Conservation (phyloP, 2,797 vertebrate species). For the Mormyrus proboscirostris region DNA sequence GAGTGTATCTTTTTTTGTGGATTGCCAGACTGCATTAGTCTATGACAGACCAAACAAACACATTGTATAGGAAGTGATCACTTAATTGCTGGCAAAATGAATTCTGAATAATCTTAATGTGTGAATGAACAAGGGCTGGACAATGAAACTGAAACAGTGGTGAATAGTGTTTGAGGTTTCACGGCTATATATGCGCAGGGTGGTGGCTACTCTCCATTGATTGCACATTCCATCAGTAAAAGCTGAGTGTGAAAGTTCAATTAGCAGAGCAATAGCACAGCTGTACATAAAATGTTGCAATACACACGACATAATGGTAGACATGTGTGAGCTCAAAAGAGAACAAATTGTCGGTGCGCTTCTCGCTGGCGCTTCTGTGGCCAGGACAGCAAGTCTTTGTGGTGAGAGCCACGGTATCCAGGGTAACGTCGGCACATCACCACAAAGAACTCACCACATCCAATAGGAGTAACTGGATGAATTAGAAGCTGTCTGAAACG, state of each 20-base stretch:
- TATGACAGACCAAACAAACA: background rate
- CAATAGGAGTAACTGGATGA: background rate
- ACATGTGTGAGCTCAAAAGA: background rate
- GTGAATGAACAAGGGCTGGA: background rate
- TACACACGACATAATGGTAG: background rate
- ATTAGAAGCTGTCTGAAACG: background rate
- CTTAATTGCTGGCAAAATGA: background rate
- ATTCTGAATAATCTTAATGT: background rate
- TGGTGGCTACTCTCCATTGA: background rate
- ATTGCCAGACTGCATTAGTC: background rate
- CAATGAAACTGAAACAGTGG: background rate
- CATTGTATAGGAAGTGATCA: background rate
- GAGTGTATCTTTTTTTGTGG: background rate
- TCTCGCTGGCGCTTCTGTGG: background rate
- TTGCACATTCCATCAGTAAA: background rate
- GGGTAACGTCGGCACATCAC: background rate
- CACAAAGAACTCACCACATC: no score
- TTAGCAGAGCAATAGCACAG: background rate
- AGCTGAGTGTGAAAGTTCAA: background rate
- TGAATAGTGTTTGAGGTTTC: background rate
- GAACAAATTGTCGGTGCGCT: background rate
- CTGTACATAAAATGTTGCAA: background rate
- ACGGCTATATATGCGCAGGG: background rate
- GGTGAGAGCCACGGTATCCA: background rate
- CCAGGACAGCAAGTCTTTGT: background rate